phyloP scores from a whole-genome alignment of 2,888 invertebrate species.

The Glyphotaelius pellucidus region DNA sequence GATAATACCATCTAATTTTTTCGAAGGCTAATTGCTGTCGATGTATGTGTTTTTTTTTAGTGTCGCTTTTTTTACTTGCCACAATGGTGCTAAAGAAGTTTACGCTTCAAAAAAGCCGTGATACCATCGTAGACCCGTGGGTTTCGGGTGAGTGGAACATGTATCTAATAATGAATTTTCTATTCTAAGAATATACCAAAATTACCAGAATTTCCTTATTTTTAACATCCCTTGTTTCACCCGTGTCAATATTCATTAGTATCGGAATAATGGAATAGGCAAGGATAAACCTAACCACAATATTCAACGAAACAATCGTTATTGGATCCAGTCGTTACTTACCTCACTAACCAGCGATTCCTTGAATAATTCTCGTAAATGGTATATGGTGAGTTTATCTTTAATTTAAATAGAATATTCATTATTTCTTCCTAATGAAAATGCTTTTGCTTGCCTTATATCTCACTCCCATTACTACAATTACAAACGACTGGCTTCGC shows the following conservation, averaged over 20 bases:
- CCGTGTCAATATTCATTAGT: not conserved
- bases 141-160: not conserved
- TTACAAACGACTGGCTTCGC: not conserved
- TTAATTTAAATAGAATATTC: not conserved
- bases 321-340: not conserved
- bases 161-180: not conserved
- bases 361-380: not conserved
- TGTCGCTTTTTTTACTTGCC: too few relatives aligned
- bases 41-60: too few relatives aligned
- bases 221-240: not conserved
- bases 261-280: not conserved
- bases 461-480: not conserved
- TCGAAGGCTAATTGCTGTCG: too few relatives aligned
- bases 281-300: not conserved
- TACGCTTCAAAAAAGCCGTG: too few relatives aligned
- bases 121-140: too few relatives aligned
- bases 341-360: not conserved
- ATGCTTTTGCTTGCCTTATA: not conserved
- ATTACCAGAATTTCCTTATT: not conserved
- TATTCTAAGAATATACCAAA: not conserved
- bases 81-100: too few relatives aligned
- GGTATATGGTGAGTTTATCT: not conserved
- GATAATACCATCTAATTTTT: too few relatives aligned
- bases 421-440: not conserved
- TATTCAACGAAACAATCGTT: not conserved